A percentile compares a stretch with the other conserved stretches of the same genome.
phyloP scores from a whole-genome alignment of 2,113 vertebrate genomes.

The Cettia cetti region DNA sequence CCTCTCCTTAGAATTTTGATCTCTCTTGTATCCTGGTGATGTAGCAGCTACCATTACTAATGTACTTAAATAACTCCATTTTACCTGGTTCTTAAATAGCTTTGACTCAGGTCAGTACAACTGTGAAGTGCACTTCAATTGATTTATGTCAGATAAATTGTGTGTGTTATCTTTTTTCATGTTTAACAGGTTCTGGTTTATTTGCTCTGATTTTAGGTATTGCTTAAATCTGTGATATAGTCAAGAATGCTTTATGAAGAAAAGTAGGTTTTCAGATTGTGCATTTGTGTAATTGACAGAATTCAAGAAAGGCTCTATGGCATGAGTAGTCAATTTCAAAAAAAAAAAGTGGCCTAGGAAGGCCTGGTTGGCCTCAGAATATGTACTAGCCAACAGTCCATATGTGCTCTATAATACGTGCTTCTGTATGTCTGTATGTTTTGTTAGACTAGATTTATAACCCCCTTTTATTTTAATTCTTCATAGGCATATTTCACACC shows the following conservation, averaged over 20 bases:
- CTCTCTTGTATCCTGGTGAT: background rate
- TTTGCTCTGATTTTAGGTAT: background rate
- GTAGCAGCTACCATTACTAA: background rate
- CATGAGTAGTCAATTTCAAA: background rate
- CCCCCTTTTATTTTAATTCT: background rate
- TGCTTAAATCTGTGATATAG: background rate
- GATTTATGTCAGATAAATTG: background rate
- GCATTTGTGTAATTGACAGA: background rate
- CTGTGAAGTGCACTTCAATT: background rate
- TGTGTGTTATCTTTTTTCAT: background rate
- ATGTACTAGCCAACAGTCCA: background rate
- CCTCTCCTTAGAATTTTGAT: background rate
- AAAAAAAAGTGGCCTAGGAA: background rate
- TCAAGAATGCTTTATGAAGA: background rate
- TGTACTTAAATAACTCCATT: background rate
- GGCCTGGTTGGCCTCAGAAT: background rate
- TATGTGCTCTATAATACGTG: background rate
- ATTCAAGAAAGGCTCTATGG: background rate
- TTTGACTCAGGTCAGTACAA: background rate
- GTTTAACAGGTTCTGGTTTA: background rate
- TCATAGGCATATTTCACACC: background rate
- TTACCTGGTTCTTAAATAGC: background rate
- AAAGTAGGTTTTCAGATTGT: background rate
- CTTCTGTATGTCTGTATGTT: background rate
- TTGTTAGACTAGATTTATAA: background rate